Conservation (phyloP, 2,888 invertebrate species). For the Synergus umbraculus region DNA sequence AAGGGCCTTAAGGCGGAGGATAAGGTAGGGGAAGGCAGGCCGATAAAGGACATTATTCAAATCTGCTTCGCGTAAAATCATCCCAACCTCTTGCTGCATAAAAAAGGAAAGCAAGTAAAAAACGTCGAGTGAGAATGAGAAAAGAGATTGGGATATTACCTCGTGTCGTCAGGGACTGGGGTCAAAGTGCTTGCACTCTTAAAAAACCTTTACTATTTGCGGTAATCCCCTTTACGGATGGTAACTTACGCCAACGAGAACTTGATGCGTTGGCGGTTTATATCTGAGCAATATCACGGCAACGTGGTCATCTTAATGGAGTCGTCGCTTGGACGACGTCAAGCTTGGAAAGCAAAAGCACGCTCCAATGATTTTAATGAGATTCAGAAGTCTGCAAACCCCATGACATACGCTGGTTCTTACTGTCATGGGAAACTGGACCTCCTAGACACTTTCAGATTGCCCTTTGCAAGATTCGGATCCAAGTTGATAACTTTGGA, state of each 20-base stretch:
- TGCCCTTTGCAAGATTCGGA: neutral
- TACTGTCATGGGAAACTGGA: slow-evolving; percentile 8
- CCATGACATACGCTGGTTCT: slow-evolving; percentile 55
- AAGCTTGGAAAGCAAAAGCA: slow-evolving; percentile 68
- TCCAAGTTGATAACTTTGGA: neutral
- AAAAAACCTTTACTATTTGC: neutral
- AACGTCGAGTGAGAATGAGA: neutral
- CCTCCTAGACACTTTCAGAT: neutral
- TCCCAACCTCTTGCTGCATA: slow-evolving; percentile 50
- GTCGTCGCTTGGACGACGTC: slow-evolving; percentile 66
- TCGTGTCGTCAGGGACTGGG: neutral
- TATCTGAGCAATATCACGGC: slow-evolving; percentile 76
- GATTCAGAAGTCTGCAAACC: slow-evolving; percentile 71
- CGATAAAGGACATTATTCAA: slow-evolving; percentile 76
- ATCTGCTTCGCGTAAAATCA: slow-evolving; percentile 68
- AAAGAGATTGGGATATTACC: neutral
- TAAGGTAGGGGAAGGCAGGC: slow-evolving; percentile 57
- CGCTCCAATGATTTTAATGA: slow-evolving; percentile 76
- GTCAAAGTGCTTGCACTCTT: neutral
- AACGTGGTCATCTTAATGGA: slow-evolving; percentile 76
- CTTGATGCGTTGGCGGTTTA: slow-evolving; percentile 49
- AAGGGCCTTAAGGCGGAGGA: slow-evolving; percentile 57
- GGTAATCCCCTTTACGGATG: neutral
- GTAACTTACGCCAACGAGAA: slow-evolving; percentile 20
- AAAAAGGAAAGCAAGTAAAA: slow-evolving; percentile 43